A percentile compares a stretch with the other conserved stretches of the same genome.
phyloP scores from a whole-genome alignment of 2,113 vertebrate species.

The Plotosus lineatus region DNA sequence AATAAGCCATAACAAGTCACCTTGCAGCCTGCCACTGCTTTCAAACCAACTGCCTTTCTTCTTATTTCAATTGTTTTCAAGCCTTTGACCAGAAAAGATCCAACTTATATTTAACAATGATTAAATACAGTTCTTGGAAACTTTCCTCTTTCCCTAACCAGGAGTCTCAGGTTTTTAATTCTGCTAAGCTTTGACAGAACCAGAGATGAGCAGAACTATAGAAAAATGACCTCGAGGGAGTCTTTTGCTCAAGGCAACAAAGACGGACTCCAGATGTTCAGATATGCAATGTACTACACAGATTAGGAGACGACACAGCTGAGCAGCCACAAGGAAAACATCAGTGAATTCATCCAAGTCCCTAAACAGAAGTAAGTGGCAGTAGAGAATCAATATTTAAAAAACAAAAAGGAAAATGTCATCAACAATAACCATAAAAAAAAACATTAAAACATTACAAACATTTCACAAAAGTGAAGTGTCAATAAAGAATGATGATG shows the following conservation, averaged over 20 bases:
- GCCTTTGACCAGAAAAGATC: background rate
- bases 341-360: background rate
- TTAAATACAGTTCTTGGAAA: background rate
- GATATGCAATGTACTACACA: background rate
- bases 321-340: background rate
- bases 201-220: background rate
- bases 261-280: constrained; percentile 11
- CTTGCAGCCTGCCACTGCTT: too few relatives aligned
- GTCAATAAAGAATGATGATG: background rate
- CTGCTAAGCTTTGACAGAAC: constrained; percentile 1
- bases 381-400: background rate
- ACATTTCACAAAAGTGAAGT: background rate
- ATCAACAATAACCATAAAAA: background rate
- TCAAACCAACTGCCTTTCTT: background rate
- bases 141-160: background rate
- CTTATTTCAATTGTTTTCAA: background rate
- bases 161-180: background rate
- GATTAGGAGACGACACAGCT: background rate
- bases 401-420: background rate
- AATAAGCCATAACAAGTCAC: background rate
- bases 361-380: background rate
- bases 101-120: background rate
- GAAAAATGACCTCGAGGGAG: constrained; percentile 10
- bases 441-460: background rate
- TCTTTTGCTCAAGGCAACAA: background rate